Percentiles rank a stretch among this genome's conserved stretches.
phyloP scores from a whole-genome alignment of 2,888 invertebrate species.

The Temnothorax ravouxi region DNA sequence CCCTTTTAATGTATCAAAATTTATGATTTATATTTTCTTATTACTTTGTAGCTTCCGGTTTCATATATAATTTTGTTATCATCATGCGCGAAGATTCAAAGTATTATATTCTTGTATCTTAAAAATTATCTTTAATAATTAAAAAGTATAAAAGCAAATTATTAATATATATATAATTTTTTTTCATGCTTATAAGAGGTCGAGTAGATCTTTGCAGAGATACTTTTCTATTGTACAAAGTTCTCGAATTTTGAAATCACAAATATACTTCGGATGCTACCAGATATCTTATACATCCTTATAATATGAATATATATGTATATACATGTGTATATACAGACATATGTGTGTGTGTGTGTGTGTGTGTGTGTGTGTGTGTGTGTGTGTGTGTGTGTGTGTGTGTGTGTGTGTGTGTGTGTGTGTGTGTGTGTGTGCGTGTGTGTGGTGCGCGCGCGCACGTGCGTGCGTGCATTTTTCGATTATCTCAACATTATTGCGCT shows the following conservation, averaged over 20 bases:
- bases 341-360: not conserved
- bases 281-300: constrained; percentile 25
- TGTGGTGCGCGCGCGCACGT: not conserved
- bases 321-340: not conserved
- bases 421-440: too few species aligned
- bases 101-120: not conserved
- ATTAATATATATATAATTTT: not conserved
- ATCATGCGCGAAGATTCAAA: not conserved
- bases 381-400: not conserved
- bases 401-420: not conserved
- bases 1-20: not conserved
- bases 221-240: constrained; percentile 4
- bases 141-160: not conserved
- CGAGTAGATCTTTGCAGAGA: not conserved
- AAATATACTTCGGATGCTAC: constrained; percentile 9
- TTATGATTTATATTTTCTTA: not conserved
- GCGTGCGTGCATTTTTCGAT: constrained; percentile 24
- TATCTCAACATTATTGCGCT: constrained; percentile 65
- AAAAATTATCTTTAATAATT: not conserved
- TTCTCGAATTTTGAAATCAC: not conserved
- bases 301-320: not conserved
- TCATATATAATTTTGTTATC: not conserved
- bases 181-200: not conserved
- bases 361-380: too few species aligned
- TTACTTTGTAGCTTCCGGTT: not conserved